A percentile compares a stretch with the other conserved stretches of the same genome.
phyloP scores from a whole-genome alignment of 2,888 invertebrate species.

The Apamea epomidion region DNA sequence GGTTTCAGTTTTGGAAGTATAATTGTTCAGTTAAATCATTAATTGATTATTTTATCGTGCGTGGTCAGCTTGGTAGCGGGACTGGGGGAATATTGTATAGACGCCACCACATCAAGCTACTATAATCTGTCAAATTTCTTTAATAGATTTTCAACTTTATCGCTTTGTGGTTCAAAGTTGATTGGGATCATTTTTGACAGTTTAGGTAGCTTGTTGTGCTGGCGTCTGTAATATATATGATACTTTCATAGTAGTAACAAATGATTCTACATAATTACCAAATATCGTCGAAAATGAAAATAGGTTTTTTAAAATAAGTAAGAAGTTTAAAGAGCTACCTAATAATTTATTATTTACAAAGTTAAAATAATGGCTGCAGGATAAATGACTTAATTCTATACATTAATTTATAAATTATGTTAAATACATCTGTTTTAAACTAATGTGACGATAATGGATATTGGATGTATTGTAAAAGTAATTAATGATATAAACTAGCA shows the following conservation, averaged over 20 bases:
- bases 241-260: neutral
- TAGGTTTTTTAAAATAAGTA: neutral
- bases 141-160: no score
- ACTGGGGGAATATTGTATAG: neutral
- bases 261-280: neutral
- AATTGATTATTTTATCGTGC: constrained; percentile 25
- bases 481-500: neutral
- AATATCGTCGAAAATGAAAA: neutral
- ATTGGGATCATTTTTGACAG: no score
- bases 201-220: no score
- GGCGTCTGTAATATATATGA: neutral
- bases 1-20: constrained; percentile 29
- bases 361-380: neutral
- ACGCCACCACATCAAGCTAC: no score
- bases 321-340: neutral
- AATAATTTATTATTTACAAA: neutral
- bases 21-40: constrained; percentile 40
- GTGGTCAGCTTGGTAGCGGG: neutral
- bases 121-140: no score
- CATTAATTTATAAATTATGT: neutral
- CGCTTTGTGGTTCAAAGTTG: no score
- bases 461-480: neutral
- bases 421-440: neutral
- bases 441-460: neutral
- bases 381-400: neutral